Evolutionary conservation across 37 sponge, comb jelly and placozoan species (phyloP).

Genomic region (Lycopodina hypogea): DNA sequence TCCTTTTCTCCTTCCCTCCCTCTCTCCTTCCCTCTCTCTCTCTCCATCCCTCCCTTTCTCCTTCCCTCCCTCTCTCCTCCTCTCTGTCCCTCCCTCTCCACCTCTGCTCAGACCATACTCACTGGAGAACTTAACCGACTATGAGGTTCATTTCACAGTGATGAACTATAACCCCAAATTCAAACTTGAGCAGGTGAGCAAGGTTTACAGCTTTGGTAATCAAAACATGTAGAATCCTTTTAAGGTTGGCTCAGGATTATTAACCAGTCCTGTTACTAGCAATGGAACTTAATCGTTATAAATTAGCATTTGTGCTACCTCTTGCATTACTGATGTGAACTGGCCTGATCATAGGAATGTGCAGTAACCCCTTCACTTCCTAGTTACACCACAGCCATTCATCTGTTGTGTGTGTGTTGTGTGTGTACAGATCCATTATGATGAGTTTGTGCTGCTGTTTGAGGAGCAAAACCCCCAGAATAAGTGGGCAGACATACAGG

Average conservation of each 20-base stretch:
- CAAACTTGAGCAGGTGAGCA: constrained; percentile 47
- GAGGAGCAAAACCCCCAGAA: constrained; percentile 82
- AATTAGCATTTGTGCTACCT: too few species aligned
- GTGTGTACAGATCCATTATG: constrained; percentile 54
- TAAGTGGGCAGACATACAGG: constrained; percentile 62
- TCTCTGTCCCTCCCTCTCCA: not conserved
- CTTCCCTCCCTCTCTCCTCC: not conserved
- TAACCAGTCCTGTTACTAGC: too few species aligned
- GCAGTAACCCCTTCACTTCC: too few species aligned
- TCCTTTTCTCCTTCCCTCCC: not conserved
- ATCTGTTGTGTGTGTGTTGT: not conserved
- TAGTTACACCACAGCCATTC: too few species aligned
- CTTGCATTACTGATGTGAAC: too few species aligned
- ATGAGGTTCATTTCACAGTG: constrained; percentile 94
- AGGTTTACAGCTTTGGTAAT: not conserved
- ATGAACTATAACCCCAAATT: constrained; percentile 83
- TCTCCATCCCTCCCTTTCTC: too few species aligned
- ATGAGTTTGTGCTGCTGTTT: constrained; percentile 82
- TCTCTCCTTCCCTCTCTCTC: too few species aligned
- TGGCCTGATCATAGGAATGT: too few species aligned
- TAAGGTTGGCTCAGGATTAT: too few species aligned
- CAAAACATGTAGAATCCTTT: too few species aligned
- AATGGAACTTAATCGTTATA: too few species aligned
- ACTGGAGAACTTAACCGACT: constrained; percentile 81
- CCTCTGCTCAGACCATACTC: constrained; percentile 63